Conservation (phyloP, 1,140 invertebrate species). For the Calosoma granatense region DNA sequence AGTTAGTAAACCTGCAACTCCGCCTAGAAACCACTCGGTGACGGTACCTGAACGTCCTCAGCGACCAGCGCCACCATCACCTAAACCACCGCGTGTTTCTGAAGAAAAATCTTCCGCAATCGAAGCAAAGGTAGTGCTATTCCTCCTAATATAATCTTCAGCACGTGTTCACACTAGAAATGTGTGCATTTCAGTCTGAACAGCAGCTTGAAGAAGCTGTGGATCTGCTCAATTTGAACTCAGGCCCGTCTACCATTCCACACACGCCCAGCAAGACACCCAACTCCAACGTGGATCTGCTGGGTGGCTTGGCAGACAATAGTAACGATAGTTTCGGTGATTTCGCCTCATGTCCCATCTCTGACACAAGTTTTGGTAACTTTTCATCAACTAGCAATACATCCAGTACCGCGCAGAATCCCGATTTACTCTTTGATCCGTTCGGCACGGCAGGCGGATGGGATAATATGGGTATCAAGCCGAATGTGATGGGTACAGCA, state of each 20-base stretch:
- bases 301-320: slow-evolving; percentile 42
- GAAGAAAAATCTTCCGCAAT: too few relatives aligned
- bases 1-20: slow-evolving; percentile 22
- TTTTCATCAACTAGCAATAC: neutral
- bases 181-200: too few relatives aligned
- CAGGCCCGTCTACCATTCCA: slow-evolving; percentile 13
- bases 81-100: slow-evolving; percentile 24
- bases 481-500: slow-evolving; percentile 12
- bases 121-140: neutral
- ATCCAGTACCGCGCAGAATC: neutral
- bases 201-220: slow-evolving; percentile 28
- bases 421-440: slow-evolving; percentile 28
- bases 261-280: slow-evolving; percentile 22
- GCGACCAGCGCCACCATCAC: slow-evolving; percentile 30
- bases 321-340: slow-evolving; percentile 18
- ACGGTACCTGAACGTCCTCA: slow-evolving; percentile 18
- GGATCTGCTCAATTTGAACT: slow-evolving; percentile 42
- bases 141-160: too few relatives aligned
- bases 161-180: too few relatives aligned
- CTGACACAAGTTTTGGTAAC: neutral
- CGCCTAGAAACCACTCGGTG: slow-evolving; percentile 15
- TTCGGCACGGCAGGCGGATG: slow-evolving; percentile 28
- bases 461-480: slow-evolving; percentile 18
- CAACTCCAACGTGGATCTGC: slow-evolving; percentile 48
- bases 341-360: slow-evolving; percentile 16